Evolutionary conservation across 2,888 invertebrate genomes (phyloP).

Genomic region (Drosophila monieri): DNA sequence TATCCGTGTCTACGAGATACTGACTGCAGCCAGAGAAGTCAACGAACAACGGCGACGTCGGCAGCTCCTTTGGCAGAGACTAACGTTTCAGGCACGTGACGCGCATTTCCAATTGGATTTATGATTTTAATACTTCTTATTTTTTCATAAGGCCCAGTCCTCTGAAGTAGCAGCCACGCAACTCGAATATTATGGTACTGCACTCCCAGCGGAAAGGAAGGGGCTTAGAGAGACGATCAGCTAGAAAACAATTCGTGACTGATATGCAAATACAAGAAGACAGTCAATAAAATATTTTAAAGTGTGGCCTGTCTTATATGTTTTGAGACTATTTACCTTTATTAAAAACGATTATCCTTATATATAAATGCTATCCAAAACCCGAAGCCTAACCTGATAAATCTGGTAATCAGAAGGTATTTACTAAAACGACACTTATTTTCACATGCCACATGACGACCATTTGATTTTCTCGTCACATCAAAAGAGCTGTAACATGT

Average conservation of each 20-base stretch:
- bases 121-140: conserved; percentile 81
- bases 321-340: background rate
- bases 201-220: conserved; percentile 28
- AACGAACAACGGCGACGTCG: conserved; percentile 35
- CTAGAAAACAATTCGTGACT: conserved; percentile 30
- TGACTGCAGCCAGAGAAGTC: conserved; percentile 54
- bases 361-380: background rate
- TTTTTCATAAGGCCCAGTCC: conserved; percentile 73
- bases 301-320: background rate
- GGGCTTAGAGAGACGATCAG: conserved; percentile 28
- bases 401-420: too few relatives aligned
- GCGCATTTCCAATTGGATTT: conserved; percentile 80
- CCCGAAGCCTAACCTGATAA: background rate
- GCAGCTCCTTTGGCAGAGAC: conserved; percentile 69
- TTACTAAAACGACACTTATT: conserved; percentile 9
- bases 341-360: background rate
- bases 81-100: conserved; percentile 81
- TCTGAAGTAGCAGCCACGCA: conserved; percentile 39
- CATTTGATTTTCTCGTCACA: conserved; percentile 50
- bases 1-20: conserved; percentile 41
- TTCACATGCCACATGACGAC: conserved; percentile 26
- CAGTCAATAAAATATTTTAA: background rate
- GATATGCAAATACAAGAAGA: conserved; percentile 25
- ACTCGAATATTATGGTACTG: conserved; percentile 64
- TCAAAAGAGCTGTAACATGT: conserved; percentile 66